Evolutionary conservation across 2,888 invertebrate species (phyloP), one percentile per base, ranked within the genome.

Genomic region (Acleris laterana): DNA sequence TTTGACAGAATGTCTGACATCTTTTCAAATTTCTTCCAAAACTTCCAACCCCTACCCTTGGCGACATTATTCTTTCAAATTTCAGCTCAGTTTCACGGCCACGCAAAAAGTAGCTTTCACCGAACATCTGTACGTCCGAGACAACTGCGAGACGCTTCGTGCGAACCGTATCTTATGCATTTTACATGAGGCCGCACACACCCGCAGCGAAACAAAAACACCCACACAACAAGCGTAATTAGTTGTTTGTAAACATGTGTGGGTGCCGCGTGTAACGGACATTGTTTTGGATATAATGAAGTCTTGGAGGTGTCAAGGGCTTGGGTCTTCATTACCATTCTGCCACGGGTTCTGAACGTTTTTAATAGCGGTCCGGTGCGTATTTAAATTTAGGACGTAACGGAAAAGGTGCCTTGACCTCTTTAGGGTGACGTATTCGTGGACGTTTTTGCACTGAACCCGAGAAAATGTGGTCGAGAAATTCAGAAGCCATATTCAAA

Each of bases 131-230:
- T 85, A 87, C 87, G 85, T 85, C 79, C 79, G 85, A 85, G 87
- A 84, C 88, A 79, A 81, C 75, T 81, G 78, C 84, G 87, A 84
- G 87, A 83, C 85, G 81, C 66, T 76, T 74, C 72, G 73, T 70
- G 69, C 71, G 82, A 83, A 86, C 84, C 87, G 84, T 85, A 93
- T 93, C 94, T 94, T 94, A 94, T 94, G 94, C 94, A 94, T 94
- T 94, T 94, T 94, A 94, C 94, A 94, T 94, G 94, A 94, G 94
- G 84, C 77, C 64, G 73, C 78, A 78, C 80, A 78, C 72, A 72
- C 64, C 55, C 69, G 68, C 68, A 60, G 65, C 72, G 70, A 55
- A 81, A 82, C 82, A 81, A 77, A 77, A 76, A 74, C 79, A 80
- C 83, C 75, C 82, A 80, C 88, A 86, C 87, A 78, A 73, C 51